Evolutionary conservation across 2,113 vertebrate genomes (phyloP).

Genomic region (Petroica traversi): DNA sequence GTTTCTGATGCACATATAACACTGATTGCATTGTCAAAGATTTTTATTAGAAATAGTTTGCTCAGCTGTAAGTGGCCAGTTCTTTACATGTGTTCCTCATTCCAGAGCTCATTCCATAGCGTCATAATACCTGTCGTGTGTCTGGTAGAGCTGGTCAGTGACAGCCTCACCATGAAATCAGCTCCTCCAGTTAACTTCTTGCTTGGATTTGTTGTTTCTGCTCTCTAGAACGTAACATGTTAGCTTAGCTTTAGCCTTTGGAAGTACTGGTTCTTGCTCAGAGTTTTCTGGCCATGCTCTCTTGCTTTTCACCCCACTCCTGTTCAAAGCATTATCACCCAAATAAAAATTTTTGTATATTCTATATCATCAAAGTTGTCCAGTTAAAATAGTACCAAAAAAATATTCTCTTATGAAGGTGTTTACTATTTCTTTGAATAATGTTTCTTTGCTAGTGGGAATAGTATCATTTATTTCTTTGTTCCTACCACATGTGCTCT

Average conservation of each 20-base stretch:
- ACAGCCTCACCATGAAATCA: not conserved
- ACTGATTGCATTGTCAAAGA: not conserved
- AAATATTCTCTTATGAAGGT: not conserved
- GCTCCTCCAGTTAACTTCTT: not conserved
- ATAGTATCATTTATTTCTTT: not conserved
- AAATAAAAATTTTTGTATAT: not conserved
- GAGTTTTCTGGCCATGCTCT: not conserved
- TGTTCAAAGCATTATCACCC: not conserved
- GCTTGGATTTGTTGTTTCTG: not conserved
- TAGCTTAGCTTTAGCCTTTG: not conserved
- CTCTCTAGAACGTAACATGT: not conserved
- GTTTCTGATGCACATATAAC: not conserved
- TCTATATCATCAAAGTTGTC: not conserved
- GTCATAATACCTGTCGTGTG: not conserved
- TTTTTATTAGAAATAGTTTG: not conserved
- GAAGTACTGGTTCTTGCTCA: not conserved
- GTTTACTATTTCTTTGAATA: not conserved
- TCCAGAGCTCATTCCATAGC: not conserved
- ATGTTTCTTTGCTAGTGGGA: not conserved
- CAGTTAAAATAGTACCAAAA: not conserved
- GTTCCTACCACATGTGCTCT: not conserved
- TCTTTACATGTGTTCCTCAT: not conserved
- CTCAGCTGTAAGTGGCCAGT: not conserved
- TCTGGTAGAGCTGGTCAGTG: not conserved
- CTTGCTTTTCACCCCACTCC: not conserved